These are phyloP conservation scores for Rotaria socialis DNA, from an alignment of 2,888 invertebrate species.

Conservation along the genomic window DNA sequence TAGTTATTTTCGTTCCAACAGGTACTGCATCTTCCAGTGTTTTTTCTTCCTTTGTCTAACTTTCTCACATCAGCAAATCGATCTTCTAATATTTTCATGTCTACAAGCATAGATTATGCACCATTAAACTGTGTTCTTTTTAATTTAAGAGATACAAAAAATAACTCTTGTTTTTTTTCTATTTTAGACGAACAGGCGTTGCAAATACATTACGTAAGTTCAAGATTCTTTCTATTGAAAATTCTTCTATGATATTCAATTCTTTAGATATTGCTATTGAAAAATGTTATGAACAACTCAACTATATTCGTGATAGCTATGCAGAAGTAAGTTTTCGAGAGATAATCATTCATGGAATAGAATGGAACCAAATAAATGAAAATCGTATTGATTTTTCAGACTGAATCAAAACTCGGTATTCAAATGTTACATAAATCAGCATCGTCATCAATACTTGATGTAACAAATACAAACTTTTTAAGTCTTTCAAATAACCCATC, in stretches of 20 bases:
- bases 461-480: conserved; percentile 68
- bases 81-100: too few species aligned
- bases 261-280: conserved; percentile 6
- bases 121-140: not conserved
- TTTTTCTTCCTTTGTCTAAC: not conserved
- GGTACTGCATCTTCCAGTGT: not conserved
- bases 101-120: not conserved
- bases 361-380: too few species aligned
- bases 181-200: conserved; percentile 18
- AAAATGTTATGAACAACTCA: conserved; percentile 27
- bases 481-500: conserved; percentile 73
- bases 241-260: not conserved
- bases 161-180: not conserved
- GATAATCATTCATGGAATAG: too few species aligned
- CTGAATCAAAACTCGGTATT: conserved; percentile 29
- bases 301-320: conserved; percentile 31
- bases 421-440: not conserved
- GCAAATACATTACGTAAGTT: conserved; percentile 10
- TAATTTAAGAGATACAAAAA: not conserved
- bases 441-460: not conserved
- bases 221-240: not conserved
- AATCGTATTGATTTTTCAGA: not conserved
- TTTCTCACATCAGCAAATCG: not conserved
- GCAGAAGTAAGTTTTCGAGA: not conserved
- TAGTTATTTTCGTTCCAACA: conserved; percentile 32